Evolutionary conservation across 2,113 vertebrate genomes (phyloP), one percentile per base, ranked within the genome.

Genomic region (Andinoacara biseriatus): DNA sequence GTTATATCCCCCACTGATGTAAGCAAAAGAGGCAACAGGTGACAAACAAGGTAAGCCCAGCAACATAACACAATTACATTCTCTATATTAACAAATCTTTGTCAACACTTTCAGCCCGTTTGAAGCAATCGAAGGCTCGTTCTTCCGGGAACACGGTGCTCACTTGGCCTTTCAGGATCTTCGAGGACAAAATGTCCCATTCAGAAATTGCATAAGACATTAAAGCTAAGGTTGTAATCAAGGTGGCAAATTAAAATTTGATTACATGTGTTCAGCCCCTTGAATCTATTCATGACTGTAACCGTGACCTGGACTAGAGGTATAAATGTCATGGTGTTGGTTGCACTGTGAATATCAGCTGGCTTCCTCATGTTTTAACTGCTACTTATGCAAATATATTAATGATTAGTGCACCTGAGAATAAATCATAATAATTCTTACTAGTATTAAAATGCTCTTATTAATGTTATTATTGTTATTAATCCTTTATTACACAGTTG

Each of bases 11-110:
- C 15, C 46, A 67, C 5, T 26, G 43, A 83, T 17, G 69, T n/a
- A 24, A 57, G 72, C 31, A 52, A 11, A 76, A 3, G 10, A 3
- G 38, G 49, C 40, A 43, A 33, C 43, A 72, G 60, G 52, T 58
- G 77, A 77, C 26, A 81, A 86, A 90, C 84, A 76, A 72, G 76
- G 29, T 10, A 57, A 72, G 14, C 79, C 57, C 56, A 61, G 67
- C 46, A 78, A 78, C 72, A 63, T 76, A 92, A 93, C 57, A 40
- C 46, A 85, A 86, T 91, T 84, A 84, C 24, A 63, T 59, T 38
- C 17, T 76, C 20, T 58, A 13, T 11, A 40, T 18, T 20, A 72
- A 29, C 22, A 72, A 72, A 54, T 57, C n/a, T 33, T 54, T 5
- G 13, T 17, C 5, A 5, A 63, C 22, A n/a, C 46, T 40, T 74